These are phyloP conservation scores for Crocodylus rhombifer DNA, from an alignment of 2,797 vertebrate species.

Conservation along the genomic window DNA sequence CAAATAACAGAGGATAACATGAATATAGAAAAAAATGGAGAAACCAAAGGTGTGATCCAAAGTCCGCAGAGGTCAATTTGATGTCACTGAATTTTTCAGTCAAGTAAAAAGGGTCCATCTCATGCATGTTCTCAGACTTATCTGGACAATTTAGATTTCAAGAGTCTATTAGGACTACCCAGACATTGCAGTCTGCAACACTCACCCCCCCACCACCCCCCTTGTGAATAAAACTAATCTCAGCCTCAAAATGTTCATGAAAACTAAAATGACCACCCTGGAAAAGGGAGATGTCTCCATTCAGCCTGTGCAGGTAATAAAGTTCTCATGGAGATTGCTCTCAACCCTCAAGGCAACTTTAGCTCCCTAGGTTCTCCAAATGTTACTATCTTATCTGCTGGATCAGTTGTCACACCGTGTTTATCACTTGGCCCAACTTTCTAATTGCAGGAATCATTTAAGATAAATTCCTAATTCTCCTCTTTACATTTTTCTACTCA, in stretches of 20 bases:
- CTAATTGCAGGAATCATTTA: background rate
- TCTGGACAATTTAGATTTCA: background rate
- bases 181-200: background rate
- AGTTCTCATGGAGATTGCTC: constrained; percentile 19
- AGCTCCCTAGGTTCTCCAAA: background rate
- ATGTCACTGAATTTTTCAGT: background rate
- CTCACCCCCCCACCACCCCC: background rate
- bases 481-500: background rate
- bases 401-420: constrained; percentile 2
- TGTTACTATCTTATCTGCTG: constrained; percentile 17
- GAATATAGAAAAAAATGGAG: background rate
- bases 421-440: background rate
- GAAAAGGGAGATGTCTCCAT: constrained; percentile 22
- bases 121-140: background rate
- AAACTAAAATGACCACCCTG: constrained; percentile 25
- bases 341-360: constrained; percentile 25
- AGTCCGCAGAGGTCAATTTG: constrained; percentile 15
- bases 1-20: background rate
- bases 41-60: background rate
- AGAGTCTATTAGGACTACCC: background rate
- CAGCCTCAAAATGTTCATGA: background rate
- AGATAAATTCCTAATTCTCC: background rate
- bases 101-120: background rate
- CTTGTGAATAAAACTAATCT: background rate
- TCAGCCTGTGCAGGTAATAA: background rate